Conservation (phyloP, 2,113 vertebrate species). For the Beaufortia kweichowensis region DNA sequence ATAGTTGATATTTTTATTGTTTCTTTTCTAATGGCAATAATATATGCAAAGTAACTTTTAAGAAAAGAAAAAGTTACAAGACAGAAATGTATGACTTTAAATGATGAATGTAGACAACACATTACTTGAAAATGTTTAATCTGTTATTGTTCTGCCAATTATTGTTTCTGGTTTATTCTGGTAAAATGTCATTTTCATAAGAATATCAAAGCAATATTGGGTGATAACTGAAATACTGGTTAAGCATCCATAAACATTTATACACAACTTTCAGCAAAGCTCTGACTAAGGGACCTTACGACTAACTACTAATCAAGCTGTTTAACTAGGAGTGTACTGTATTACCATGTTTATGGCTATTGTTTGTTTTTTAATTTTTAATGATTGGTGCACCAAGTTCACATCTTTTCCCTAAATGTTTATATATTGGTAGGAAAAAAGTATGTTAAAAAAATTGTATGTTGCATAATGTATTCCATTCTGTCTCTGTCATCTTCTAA, state of each 20-base stretch:
- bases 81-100: background rate
- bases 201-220: background rate
- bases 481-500: conserved; percentile 30
- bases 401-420: background rate
- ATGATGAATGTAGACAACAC: background rate
- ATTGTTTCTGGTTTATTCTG: background rate
- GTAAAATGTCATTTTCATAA: background rate
- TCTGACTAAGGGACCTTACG: no score
- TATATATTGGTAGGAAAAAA: background rate
- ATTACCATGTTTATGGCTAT: no score
- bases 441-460: background rate
- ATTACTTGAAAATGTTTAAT: background rate
- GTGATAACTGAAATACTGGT: conserved; percentile 10
- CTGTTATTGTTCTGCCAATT: background rate
- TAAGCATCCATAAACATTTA: background rate
- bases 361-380: no score
- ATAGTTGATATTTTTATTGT: background rate
- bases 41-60: no score
- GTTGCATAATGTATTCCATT: background rate
- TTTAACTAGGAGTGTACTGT: background rate
- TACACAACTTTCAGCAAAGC: background rate
- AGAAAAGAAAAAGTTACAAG: background rate
- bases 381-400: background rate
- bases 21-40: background rate
- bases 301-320: background rate